These are phyloP conservation scores for Propithecus deckenii DNA, from an alignment of 2,797 vertebrate genomes.

Conservation along the genomic window DNA sequence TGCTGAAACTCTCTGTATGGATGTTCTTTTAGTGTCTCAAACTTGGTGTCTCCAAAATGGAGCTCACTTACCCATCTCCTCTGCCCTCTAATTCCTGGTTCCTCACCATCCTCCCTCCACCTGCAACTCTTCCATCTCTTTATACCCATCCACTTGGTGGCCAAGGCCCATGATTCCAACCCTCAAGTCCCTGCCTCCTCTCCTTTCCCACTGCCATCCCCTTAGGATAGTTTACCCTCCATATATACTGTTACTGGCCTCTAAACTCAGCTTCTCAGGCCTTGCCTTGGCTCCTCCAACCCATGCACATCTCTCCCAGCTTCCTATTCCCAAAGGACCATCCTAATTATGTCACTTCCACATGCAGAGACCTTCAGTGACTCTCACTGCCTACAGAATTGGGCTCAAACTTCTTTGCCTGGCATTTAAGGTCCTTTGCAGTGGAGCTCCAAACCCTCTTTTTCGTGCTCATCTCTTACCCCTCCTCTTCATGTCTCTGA, in stretches of 20 bases:
- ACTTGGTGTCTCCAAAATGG: conserved; percentile 18
- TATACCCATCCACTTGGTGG: neutral
- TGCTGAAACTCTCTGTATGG: neutral
- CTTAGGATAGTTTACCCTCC: neutral
- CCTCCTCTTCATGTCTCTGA: conserved; percentile 61
- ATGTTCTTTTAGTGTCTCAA: conserved; percentile 9
- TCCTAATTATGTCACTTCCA: neutral
- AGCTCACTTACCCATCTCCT: neutral
- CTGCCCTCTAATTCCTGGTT: neutral
- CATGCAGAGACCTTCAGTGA: neutral
- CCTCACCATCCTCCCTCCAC: neutral
- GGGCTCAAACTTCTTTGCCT: conserved; percentile 19
- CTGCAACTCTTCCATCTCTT: neutral
- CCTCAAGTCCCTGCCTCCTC: neutral
- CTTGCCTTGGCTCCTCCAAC: neutral
- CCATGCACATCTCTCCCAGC: neutral
- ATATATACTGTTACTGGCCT: neutral
- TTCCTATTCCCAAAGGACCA: neutral
- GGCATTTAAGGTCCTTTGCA: conserved; percentile 50
- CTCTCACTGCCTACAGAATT: neutral
- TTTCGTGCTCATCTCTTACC: neutral
- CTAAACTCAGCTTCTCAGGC: neutral
- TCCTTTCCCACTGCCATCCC: neutral
- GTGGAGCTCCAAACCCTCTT: conserved; percentile 15
- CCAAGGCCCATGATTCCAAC: neutral